phyloP scores from a whole-genome alignment of 2,797 vertebrate species.

The Silurus lanzhouensis region DNA sequence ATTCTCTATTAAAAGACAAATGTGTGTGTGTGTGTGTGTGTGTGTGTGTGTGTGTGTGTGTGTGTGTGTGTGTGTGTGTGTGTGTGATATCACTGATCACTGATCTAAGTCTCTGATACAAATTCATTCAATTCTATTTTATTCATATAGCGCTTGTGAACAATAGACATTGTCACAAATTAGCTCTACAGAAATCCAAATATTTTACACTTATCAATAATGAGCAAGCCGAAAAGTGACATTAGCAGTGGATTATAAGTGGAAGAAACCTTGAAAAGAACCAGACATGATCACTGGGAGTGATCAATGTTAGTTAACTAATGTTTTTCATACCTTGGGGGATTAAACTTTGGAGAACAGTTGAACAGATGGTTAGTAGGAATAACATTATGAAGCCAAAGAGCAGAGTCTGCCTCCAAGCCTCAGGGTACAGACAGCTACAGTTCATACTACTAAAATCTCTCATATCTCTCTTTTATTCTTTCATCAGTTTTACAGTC shows the following conservation, averaged over 20 bases:
- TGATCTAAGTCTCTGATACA: neutral
- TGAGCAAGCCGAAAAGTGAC: neutral
- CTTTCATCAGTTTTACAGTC: neutral
- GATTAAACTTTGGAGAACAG: slow-evolving; percentile 23
- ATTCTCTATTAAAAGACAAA: neutral
- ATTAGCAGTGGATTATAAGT: no score
- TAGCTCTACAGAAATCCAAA: neutral
- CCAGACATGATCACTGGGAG: neutral
- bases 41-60: no score
- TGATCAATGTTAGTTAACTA: neutral
- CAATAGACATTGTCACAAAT: neutral
- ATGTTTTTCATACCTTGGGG: slow-evolving; percentile 2
- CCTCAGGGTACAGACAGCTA: slow-evolving; percentile 23
- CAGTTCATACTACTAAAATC: slow-evolving; percentile 14
- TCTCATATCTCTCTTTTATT: slow-evolving; percentile 12
- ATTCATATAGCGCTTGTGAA: neutral
- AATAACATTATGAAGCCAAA: slow-evolving; percentile 35
- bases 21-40: no score
- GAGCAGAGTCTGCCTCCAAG: slow-evolving; percentile 26
- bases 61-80: no score
- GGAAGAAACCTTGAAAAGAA: neutral
- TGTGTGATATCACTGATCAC: no score
- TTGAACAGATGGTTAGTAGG: slow-evolving; percentile 47
- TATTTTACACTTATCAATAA: neutral
- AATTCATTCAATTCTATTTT: neutral